Evolutionary conservation across 2,888 invertebrate genomes (phyloP).

Genomic region (Coenonympha arcania): DNA sequence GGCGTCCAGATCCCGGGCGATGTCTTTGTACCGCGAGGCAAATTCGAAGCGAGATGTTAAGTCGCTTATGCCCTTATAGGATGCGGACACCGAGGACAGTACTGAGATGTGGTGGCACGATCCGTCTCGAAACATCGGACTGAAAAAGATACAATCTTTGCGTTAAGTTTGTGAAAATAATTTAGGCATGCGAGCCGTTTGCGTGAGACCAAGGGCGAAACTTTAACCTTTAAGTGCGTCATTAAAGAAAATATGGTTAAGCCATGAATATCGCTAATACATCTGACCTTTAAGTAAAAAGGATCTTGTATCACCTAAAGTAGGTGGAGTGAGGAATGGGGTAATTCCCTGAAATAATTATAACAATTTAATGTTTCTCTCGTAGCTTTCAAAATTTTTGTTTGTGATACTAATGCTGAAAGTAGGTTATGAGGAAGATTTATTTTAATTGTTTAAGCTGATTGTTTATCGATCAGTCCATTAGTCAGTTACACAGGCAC

Average conservation of each 20-base stretch:
- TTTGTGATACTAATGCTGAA: no score
- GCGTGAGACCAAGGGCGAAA: constrained; percentile 6
- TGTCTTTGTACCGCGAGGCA: constrained; percentile 84
- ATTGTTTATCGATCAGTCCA: no score
- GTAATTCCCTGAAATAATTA: neutral
- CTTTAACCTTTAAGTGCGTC: constrained; percentile 8
- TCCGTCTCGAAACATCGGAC: constrained; percentile 83
- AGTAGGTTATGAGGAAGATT: no score
- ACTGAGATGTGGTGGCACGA: constrained; percentile 86
- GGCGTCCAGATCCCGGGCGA: constrained; percentile 91
- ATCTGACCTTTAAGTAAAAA: constrained; percentile 16
- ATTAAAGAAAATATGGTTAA: no score
- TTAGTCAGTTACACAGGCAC: no score
- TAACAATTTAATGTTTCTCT: neutral
- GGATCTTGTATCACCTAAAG: neutral
- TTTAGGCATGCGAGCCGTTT: neutral
- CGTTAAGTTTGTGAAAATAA: neutral
- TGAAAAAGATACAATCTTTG: constrained; percentile 44
- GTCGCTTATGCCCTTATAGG: constrained; percentile 81
- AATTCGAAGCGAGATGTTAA: constrained; percentile 69
- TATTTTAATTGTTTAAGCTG: no score
- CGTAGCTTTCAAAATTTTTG: neutral
- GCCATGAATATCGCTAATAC: constrained; percentile 6
- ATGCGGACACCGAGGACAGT: constrained; percentile 85
- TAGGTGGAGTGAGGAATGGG: neutral